Evolutionary conservation across 1,140 invertebrate genomes (phyloP).

Genomic region (Drosophila suzukii): DNA sequence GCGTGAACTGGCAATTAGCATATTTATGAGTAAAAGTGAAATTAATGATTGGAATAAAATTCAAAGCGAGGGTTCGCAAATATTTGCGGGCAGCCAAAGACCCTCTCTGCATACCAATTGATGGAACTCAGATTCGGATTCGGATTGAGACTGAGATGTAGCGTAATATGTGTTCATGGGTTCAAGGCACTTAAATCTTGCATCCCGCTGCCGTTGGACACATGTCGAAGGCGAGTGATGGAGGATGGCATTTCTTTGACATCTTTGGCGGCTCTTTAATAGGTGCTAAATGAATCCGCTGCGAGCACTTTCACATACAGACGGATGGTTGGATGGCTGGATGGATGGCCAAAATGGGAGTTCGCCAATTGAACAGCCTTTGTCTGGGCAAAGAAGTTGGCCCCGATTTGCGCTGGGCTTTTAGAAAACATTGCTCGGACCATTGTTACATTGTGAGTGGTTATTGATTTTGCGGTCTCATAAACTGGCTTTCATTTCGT

Average conservation of each 20-base stretch:
- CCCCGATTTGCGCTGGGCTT: constrained; percentile 32
- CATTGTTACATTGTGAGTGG: constrained; percentile 63
- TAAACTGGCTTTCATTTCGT: constrained; percentile 75
- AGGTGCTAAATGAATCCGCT: constrained; percentile 54
- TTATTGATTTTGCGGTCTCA: constrained; percentile 77
- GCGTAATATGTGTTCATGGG: constrained; percentile 31
- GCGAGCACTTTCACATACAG: constrained; percentile 61
- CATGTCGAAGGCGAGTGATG: constrained; percentile 44
- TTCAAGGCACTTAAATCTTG: constrained; percentile 17
- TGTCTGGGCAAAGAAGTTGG: constrained; percentile 51
- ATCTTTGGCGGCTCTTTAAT: constrained; percentile 45
- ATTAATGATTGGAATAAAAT: constrained; percentile 71
- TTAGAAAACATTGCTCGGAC: constrained; percentile 49
- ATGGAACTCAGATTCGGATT: constrained; percentile 2
- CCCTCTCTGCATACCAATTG: constrained; percentile 46
- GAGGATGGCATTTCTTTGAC: constrained; percentile 54
- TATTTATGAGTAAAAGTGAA: constrained; percentile 83
- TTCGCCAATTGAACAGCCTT: constrained; percentile 31
- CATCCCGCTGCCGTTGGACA: constrained; percentile 35
- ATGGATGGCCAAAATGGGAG: constrained; percentile 17
- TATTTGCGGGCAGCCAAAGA: constrained; percentile 47
- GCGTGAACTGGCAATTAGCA: constrained; percentile 72
- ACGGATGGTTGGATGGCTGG: too few species aligned
- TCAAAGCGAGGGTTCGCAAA: constrained; percentile 64
- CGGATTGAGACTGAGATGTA: constrained; percentile 22